Percentiles rank a stretch among this genome's conserved stretches.
Conservation (phyloP, 2,113 vertebrate species). For the Zosterops hypoxanthus region DNA sequence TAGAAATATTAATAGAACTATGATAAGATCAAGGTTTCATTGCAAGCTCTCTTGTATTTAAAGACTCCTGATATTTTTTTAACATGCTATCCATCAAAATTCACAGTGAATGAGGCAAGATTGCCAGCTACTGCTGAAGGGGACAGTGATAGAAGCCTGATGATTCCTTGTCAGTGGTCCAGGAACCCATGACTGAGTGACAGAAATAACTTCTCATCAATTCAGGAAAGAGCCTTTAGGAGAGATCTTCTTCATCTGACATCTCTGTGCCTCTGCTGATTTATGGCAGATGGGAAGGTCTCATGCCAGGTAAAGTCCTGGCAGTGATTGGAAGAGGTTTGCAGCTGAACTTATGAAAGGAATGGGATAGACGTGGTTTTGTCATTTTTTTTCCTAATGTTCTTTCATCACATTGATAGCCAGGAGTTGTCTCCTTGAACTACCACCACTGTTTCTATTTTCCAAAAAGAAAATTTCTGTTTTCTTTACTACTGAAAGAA, state of each 20-base stretch:
- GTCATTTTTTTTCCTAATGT: rapidly evolving
- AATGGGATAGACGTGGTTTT: neutral
- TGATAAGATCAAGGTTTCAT: neutral
- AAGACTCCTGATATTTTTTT: neutral
- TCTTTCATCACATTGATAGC: neutral
- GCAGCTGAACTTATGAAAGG: neutral
- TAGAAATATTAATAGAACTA: neutral
- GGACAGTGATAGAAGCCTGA: neutral
- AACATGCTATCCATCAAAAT: neutral
- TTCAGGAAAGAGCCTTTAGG: neutral
- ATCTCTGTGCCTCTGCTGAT: neutral
- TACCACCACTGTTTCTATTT: neutral
- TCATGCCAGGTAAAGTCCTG: neutral
- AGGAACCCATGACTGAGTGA: neutral
- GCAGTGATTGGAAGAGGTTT: neutral
- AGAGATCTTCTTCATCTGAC: neutral
- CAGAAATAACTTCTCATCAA: neutral
- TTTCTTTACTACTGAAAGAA: neutral
- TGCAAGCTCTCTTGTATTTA: neutral
- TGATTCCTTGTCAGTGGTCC: neutral
- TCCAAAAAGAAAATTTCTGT: neutral
- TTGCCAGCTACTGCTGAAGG: neutral
- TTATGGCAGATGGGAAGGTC: neutral
- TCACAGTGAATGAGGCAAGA: neutral
- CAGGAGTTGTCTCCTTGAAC: neutral